Conservation (phyloP, 2,888 invertebrate genomes). For the Azorinus chamasolen region DNA sequence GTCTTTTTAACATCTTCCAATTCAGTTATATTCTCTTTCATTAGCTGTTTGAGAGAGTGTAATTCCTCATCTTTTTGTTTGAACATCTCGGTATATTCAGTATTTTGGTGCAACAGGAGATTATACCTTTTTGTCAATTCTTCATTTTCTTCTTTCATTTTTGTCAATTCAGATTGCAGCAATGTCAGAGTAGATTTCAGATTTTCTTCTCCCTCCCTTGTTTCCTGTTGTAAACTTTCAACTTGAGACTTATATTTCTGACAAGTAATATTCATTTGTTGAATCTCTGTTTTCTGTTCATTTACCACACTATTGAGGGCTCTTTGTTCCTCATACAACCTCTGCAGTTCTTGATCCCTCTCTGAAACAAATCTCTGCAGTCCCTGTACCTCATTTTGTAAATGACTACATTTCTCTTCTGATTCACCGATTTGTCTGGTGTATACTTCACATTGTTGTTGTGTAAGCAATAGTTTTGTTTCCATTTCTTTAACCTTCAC, state of each 20-base stretch:
- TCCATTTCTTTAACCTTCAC: constrained; percentile 17
- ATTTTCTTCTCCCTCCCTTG: constrained; percentile 21
- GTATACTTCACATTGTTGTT: constrained; percentile 40
- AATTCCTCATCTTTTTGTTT: constrained; percentile 53
- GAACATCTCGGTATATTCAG: constrained; percentile 28
- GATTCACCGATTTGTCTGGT: constrained; percentile 21
- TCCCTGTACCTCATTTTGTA: neutral
- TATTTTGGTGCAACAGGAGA: constrained; percentile 34
- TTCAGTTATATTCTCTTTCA: constrained; percentile 56
- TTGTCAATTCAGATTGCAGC: constrained; percentile 17
- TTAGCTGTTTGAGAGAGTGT: constrained; percentile 30
- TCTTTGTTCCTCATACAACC: neutral
- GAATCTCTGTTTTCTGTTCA: too few species aligned
- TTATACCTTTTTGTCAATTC: constrained; percentile 70
- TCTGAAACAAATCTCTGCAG: neutral
- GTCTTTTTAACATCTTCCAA: constrained; percentile 39
- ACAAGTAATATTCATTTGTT: too few species aligned
- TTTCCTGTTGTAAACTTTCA: neutral
- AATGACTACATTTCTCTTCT: constrained; percentile 19
- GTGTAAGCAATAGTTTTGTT: constrained; percentile 31
- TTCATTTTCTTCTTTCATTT: constrained; percentile 42
- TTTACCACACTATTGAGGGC: too few species aligned
- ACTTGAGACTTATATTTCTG: neutral
- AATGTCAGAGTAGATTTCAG: constrained; percentile 1
- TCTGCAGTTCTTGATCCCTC: constrained; percentile 9